Evolutionary conservation across 2,888 invertebrate genomes (phyloP).

Genomic region (Peribatodes rhomboidaria): DNA sequence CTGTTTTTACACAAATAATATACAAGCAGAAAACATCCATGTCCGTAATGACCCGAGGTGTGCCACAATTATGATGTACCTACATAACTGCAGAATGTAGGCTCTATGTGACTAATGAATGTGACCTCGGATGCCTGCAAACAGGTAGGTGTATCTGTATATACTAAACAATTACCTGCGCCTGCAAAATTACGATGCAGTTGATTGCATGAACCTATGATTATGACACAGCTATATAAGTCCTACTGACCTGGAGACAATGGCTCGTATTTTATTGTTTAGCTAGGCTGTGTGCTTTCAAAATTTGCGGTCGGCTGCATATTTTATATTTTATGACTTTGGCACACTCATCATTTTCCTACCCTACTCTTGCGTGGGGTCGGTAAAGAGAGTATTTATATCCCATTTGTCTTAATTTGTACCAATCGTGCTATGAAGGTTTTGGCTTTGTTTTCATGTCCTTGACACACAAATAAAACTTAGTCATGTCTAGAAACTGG

Average conservation of each 20-base stretch:
- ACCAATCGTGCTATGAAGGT: neutral
- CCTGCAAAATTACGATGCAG: slow-evolving; percentile 32
- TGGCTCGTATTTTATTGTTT: slow-evolving; percentile 4
- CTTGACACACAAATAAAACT: neutral
- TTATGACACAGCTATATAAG: neutral
- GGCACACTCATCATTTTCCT: neutral
- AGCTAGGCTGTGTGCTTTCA: neutral
- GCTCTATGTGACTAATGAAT: slow-evolving; percentile 22
- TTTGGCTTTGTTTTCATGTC: neutral
- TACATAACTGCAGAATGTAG: slow-evolving; percentile 1
- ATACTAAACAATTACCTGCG: slow-evolving; percentile 31
- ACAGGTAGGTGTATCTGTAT: slow-evolving; percentile 6
- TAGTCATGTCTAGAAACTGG: neutral
- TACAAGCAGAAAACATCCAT: neutral
- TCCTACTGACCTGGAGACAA: slow-evolving; percentile 15
- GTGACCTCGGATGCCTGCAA: slow-evolving; percentile 30
- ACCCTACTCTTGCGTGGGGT: neutral
- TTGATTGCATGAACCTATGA: slow-evolving; percentile 21
- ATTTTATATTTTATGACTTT: slow-evolving; percentile 2
- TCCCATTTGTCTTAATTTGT: neutral
- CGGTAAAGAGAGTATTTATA: neutral
- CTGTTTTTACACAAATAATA: neutral
- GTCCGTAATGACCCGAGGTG: slow-evolving; percentile 3
- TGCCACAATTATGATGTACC: slow-evolving; percentile 2
- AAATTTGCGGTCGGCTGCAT: slow-evolving; percentile 3